Conservation (phyloP, 2,888 invertebrate species). For the Entomobrya multifasciata region DNA sequence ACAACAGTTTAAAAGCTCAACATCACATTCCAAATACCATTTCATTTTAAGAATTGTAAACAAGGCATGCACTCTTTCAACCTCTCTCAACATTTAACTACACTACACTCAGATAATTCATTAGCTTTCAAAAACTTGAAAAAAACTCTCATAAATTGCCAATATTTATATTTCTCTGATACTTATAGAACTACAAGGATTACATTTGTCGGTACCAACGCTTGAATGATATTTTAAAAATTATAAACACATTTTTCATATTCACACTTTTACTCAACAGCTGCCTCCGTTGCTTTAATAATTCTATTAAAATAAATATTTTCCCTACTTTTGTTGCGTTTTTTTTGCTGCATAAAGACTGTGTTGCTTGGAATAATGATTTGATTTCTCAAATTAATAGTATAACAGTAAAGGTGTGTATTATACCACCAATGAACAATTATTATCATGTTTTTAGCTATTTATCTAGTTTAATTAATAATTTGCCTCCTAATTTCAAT, state of each 20-base stretch:
- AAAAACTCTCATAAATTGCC: too few relatives aligned
- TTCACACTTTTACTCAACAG: background rate
- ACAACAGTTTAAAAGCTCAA: constrained; percentile 73
- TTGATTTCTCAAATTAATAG: background rate
- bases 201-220: background rate
- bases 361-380: background rate
- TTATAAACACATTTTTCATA: constrained; percentile 10
- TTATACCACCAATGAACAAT: background rate
- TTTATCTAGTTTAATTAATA: too few relatives aligned
- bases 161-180: too few relatives aligned
- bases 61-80: constrained; percentile 22
- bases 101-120: background rate
- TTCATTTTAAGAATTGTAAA: constrained; percentile 22
- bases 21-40: constrained; percentile 74
- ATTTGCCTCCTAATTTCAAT: too few relatives aligned
- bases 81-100: background rate
- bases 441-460: background rate
- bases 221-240: background rate
- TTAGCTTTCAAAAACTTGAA: background rate
- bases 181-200: background rate
- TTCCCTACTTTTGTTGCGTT: background rate
- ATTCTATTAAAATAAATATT: constrained; percentile 25
- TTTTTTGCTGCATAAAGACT: background rate
- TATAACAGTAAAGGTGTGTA: background rate
- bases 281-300: constrained; percentile 26